A percentile compares a stretch with the other conserved stretches of the same genome.
Conservation (phyloP, 2,113 vertebrate species). For the Proteles cristata region DNA sequence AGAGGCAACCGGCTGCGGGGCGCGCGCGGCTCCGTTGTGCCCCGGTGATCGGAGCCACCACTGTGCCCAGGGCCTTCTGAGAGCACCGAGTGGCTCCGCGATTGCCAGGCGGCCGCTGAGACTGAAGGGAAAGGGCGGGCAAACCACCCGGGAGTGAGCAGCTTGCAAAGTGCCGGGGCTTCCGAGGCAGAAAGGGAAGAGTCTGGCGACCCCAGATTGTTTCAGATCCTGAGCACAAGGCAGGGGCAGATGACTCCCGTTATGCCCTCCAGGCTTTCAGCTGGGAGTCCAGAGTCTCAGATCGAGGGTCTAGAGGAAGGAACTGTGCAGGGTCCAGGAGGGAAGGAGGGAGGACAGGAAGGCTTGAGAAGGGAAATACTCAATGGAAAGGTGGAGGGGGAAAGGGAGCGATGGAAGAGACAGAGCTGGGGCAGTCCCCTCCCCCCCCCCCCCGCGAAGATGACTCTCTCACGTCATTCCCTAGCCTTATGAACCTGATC, state of each 20-base stretch:
- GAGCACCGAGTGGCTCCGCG: background rate
- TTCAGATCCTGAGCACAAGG: background rate
- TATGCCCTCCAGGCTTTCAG: too few relatives aligned
- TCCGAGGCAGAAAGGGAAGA: background rate
- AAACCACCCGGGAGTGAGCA: background rate
- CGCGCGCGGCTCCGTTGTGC: background rate
- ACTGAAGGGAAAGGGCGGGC: background rate
- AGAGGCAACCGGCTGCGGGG: accelerated
- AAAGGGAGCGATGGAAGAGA: background rate
- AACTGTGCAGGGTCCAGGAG: background rate
- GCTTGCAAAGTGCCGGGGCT: background rate
- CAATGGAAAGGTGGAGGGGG: background rate
- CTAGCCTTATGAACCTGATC: background rate
- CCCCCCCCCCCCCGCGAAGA: background rate
- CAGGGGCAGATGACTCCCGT: background rate
- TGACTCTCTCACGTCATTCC: accelerated
- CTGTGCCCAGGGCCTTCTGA: too few relatives aligned
- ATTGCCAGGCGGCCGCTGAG: background rate
- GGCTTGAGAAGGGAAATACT: background rate
- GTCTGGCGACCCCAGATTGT: too few relatives aligned
- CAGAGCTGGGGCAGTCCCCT: too few relatives aligned
- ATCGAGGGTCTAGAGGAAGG: background rate
- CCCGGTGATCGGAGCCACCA: accelerated
- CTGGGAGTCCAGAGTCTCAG: background rate
- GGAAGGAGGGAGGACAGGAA: background rate